A percentile compares a stretch with the other conserved stretches of the same genome.
phyloP scores from a whole-genome alignment of 2,888 invertebrate species.

The Dicyrtomina minuta region DNA sequence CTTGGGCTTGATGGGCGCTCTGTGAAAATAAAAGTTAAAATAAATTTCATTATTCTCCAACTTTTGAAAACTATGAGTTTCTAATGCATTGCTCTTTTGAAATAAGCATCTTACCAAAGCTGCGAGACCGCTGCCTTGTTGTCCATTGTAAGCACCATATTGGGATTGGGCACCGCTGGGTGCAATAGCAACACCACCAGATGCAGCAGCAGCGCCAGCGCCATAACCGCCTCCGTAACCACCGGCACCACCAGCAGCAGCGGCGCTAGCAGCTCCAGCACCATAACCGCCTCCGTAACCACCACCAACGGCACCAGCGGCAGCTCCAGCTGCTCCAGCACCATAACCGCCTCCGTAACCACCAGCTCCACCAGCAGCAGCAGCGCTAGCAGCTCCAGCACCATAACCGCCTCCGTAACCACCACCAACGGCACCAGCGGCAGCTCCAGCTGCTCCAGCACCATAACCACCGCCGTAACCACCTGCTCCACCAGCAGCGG shows the following conservation, averaged over 20 bases:
- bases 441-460: not conserved
- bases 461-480: not conserved
- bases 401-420: slow-evolving; percentile 10
- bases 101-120: slow-evolving; percentile 24
- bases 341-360: not conserved
- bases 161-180: no score
- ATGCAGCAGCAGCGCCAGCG: slow-evolving; percentile 7
- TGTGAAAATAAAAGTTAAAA: not conserved
- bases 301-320: slow-evolving; percentile 27
- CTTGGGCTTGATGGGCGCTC: slow-evolving; percentile 19
- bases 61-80: not conserved
- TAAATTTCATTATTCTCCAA: not conserved
- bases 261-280: not conserved
- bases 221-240: slow-evolving; percentile 8
- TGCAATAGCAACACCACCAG: no score
- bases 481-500: not conserved
- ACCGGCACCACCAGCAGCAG: not conserved
- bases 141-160: not conserved
- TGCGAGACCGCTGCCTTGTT: slow-evolving; percentile 32
- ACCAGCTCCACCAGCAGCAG: slow-evolving; percentile 1
- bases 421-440: not conserved
- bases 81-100: not conserved
- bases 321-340: not conserved
- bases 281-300: slow-evolving; percentile 5
- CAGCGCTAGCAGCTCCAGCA: not conserved